Conservation (phyloP, 2,113 vertebrate species). For the Indri indri region DNA sequence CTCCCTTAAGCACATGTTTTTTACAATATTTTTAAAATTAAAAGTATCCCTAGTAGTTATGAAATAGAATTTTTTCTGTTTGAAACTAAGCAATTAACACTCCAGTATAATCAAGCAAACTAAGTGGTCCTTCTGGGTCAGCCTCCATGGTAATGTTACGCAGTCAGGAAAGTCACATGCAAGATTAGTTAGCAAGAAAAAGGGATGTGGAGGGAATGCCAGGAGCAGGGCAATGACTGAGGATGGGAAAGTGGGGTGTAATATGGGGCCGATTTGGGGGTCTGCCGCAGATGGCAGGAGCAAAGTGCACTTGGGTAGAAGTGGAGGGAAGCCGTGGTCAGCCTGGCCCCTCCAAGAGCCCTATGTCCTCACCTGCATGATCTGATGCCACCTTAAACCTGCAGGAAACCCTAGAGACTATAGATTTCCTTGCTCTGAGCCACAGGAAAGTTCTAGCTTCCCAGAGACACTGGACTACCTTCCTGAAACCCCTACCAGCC, state of each 20-base stretch:
- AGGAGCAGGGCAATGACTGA: neutral
- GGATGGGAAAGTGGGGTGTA: neutral
- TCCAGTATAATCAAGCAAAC: neutral
- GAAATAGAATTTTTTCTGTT: neutral
- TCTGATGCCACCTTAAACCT: neutral
- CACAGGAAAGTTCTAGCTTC: neutral
- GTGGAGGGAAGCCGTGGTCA: neutral
- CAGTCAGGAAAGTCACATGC: neutral
- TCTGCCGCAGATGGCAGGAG: neutral
- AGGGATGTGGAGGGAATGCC: too few species aligned
- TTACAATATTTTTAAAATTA: neutral
- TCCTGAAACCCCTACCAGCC: neutral
- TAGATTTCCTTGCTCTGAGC: neutral
- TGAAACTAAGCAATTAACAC: neutral
- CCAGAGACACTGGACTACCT: neutral
- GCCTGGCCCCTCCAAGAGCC: neutral
- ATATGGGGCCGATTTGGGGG: neutral
- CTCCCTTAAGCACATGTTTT: neutral
- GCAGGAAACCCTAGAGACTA: neutral
- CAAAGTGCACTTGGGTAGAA: accelerated
- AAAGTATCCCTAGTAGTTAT: neutral
- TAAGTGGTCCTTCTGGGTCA: neutral
- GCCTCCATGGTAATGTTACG: neutral
- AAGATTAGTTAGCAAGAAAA: neutral
- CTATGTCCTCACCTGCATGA: neutral